Evolutionary conservation across 2,113 vertebrate species (phyloP).

Genomic region (Benitochromis conjunctus): DNA sequence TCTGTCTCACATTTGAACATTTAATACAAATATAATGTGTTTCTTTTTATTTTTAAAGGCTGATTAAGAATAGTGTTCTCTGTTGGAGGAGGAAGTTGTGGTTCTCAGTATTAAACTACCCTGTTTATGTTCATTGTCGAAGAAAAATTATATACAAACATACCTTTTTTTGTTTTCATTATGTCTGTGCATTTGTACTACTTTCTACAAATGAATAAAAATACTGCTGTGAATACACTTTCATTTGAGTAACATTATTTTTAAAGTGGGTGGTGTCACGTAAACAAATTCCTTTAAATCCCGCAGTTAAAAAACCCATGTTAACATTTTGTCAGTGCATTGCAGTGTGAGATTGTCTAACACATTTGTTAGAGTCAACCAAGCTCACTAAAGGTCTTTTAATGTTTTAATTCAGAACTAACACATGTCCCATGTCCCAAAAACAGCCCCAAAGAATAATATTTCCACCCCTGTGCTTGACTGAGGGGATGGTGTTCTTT

Average conservation of each 20-base stretch:
- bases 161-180: not conserved
- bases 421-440: not conserved
- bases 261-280: not conserved
- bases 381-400: no score
- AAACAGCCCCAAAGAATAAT: not conserved
- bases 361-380: no score
- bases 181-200: constrained; percentile 19
- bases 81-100: not conserved
- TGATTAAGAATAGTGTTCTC: not conserved
- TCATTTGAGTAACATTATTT: not conserved
- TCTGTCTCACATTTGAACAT: not conserved
- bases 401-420: not conserved
- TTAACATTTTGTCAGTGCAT: not conserved
- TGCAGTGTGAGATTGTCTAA: not conserved
- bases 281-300: not conserved
- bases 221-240: not conserved
- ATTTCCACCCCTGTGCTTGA: not conserved
- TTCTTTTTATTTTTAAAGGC: not conserved
- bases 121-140: constrained; percentile 7
- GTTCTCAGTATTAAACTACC: constrained; percentile 8
- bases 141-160: not conserved
- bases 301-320: not conserved
- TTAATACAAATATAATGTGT: not conserved
- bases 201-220: constrained; percentile 56
- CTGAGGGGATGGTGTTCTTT: not conserved